Evolutionary conservation across 1,140 invertebrate genomes (phyloP), one percentile per base, ranked within the genome.

Genomic region (Dendrolimus punctatus): DNA sequence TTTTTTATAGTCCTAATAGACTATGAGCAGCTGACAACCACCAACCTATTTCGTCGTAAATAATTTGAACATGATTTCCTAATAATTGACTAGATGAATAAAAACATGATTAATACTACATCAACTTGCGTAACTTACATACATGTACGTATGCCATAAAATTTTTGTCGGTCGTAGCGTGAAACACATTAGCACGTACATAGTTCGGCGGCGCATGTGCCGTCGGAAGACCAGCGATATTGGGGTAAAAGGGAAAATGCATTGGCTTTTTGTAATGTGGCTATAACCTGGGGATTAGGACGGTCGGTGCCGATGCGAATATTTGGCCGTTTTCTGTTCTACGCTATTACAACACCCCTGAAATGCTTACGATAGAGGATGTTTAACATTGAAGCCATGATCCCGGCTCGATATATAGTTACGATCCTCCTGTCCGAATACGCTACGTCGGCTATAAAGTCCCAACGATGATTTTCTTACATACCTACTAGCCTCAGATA

Each of bases 181-280:
- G 80, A 85, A 85, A 78, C 57, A 73, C 77, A 80, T 85, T 82
- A 85, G 70, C 80, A 85, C 80, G 80, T 83, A 82, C 79, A 75
- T 82, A 80, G 62, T 77, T 60, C 43, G 49, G 46, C 58, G 58
- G 57, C 62, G 64, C 51, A 58, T 62, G 56, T 55, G 56, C 55
- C 54, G 45, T 39, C 61, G 56, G 60, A 55, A 59, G 57, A 51
- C 62, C 70, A 60, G 51, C 57, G 60, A 68, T 78, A 78, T 76
- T 74, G 65, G 73, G 73, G 66, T 66, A 71, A 76, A 78, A 80
- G 73, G 73, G 75, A 75, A 70, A 80, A 79, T 78, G 77, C 80
- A 85, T 80, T 75, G 68, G 66, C 73, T 85, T 81, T 80, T 79
- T 80, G 76, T 85, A 82, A 83, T 80, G 67, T 70, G 64, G 60